phyloP scores from a whole-genome alignment of 1,140 invertebrate genomes.

The Lordiphosa stackelbergi region DNA sequence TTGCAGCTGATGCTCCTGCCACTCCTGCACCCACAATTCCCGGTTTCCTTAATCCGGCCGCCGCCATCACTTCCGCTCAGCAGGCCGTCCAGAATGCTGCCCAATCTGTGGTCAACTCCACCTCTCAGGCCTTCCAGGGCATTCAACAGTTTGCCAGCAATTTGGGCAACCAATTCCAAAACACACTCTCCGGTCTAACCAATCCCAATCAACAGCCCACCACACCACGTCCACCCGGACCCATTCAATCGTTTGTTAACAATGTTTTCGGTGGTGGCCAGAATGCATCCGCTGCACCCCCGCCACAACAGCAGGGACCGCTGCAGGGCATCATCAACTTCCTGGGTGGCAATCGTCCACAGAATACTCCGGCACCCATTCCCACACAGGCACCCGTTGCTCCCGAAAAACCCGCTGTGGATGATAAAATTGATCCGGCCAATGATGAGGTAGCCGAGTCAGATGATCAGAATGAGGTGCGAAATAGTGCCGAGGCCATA shows the following conservation, averaged over 20 bases:
- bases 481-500: conserved; percentile 54
- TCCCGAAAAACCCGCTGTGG: conserved; percentile 31
- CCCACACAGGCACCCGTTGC: conserved; percentile 24
- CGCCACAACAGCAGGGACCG: conserved; percentile 40
- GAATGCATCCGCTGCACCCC: conserved; percentile 37
- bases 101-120: conserved; percentile 62
- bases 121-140: conserved; percentile 69
- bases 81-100: conserved; percentile 63
- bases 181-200: conserved; percentile 53
- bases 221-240: conserved; percentile 62
- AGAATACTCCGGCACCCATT: conserved; percentile 29
- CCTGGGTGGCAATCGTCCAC: conserved; percentile 68
- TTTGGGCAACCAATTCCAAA: conserved; percentile 70
- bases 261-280: conserved; percentile 60
- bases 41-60: conserved; percentile 57
- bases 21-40: conserved; percentile 61
- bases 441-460: conserved; percentile 36
- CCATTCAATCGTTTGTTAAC: conserved; percentile 66
- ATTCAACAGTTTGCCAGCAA: conserved; percentile 70
- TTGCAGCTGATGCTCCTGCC: conserved; percentile 17
- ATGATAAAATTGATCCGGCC: conserved; percentile 52
- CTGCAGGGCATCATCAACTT: conserved; percentile 67
- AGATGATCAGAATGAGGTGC: conserved; percentile 56
- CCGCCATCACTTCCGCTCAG: conserved; percentile 60
- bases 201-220: conserved; percentile 57